Percentiles rank a stretch among this genome's conserved stretches.
Conservation (phyloP, 2,888 invertebrate genomes). For the Chrysina gloriosa region DNA sequence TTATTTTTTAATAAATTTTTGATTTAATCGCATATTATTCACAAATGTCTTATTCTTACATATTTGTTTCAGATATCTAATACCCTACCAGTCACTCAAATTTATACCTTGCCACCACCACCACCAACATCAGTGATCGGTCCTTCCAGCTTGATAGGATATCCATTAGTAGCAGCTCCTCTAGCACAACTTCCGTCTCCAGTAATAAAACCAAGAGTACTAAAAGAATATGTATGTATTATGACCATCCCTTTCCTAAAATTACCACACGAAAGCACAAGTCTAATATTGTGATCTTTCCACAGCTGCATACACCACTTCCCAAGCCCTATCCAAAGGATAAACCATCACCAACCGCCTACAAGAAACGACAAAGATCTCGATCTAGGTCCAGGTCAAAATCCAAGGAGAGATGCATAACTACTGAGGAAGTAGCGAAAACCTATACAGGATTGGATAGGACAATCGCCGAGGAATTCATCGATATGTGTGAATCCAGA, state of each 20-base stretch:
- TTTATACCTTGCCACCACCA: slow-evolving; percentile 58
- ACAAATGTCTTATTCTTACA: not conserved
- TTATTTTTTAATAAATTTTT: no score
- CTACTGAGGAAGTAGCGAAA: slow-evolving; percentile 69
- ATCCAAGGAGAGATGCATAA: slow-evolving; percentile 55
- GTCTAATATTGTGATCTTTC: not conserved
- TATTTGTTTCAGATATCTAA: slow-evolving; percentile 54
- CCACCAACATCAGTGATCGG: slow-evolving; percentile 48
- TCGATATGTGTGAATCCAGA: slow-evolving; percentile 72
- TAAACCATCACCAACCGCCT: slow-evolving; percentile 25
- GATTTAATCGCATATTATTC: no score
- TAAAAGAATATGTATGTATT: slow-evolving; percentile 39
- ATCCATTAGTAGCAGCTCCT: slow-evolving; percentile 62
- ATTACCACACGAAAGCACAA: not conserved
- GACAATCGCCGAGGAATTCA: slow-evolving; percentile 74
- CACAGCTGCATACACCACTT: slow-evolving; percentile 29
- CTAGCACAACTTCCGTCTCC: slow-evolving; percentile 61
- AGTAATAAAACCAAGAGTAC: slow-evolving; percentile 54
- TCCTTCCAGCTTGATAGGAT: slow-evolving; percentile 51
- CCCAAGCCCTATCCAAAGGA: slow-evolving; percentile 31
- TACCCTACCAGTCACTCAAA: slow-evolving; percentile 55
- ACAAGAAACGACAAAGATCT: slow-evolving; percentile 33
- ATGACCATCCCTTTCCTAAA: not conserved
- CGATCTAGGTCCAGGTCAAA: slow-evolving; percentile 51
- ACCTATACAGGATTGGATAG: slow-evolving; percentile 74